These are phyloP conservation scores for Mesembrinibis cayennensis DNA, from an alignment of 2,113 vertebrate species.

Conservation along the genomic window DNA sequence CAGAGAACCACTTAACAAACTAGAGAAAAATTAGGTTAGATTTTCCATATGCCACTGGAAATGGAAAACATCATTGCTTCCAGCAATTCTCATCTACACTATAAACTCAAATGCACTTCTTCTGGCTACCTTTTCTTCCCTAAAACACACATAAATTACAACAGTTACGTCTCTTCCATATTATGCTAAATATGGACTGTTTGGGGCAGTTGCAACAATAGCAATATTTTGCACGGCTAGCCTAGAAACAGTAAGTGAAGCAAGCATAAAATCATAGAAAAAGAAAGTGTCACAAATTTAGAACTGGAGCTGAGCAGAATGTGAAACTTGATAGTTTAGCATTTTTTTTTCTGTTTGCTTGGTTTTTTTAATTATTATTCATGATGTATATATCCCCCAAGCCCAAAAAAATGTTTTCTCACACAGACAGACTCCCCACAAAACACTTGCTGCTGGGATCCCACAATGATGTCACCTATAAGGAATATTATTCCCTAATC, in stretches of 20 bases:
- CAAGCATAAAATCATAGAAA: not conserved
- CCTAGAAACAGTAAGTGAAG: not conserved
- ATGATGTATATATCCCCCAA: not conserved
- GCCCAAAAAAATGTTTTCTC: not conserved
- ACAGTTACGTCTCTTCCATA: not conserved
- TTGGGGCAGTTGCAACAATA: not conserved
- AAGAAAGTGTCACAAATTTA: not conserved
- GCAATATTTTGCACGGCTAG: not conserved
- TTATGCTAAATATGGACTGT: not conserved
- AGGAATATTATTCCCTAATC: not conserved
- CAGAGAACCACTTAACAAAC: not conserved
- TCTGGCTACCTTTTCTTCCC: not conserved
- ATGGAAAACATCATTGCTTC: not conserved
- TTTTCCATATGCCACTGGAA: not conserved
- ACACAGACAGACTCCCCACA: not conserved
- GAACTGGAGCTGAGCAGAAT: not conserved
- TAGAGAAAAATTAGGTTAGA: not conserved
- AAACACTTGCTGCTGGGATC: not conserved
- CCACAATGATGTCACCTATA: rapidly evolving
- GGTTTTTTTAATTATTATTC: not conserved
- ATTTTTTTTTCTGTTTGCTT: not conserved
- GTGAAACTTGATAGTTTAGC: not conserved
- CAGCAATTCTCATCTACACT: not conserved
- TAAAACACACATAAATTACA: not conserved
- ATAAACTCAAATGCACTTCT: not conserved